Evolutionary conservation across 2,797 vertebrate species (phyloP), one percentile per base, ranked within the genome.

Genomic region (Anabacerthia variegaticeps): DNA sequence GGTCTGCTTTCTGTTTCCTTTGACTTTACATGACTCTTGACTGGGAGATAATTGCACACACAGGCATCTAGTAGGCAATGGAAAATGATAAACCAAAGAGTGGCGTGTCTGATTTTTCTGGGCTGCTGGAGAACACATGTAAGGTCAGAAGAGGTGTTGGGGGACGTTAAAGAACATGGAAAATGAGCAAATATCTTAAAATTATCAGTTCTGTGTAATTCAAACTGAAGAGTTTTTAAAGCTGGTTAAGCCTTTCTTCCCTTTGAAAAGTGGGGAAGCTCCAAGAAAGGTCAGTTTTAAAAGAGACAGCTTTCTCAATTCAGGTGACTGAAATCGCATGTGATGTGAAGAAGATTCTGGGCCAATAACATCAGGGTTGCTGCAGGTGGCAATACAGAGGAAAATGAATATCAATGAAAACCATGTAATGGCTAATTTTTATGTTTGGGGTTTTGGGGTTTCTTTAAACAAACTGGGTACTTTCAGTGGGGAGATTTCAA

Each of bases 1-100:
- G 72, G 69, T 82, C 85, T 95, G 71, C 59, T 58, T 91, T 87
- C 84, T 92, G 69, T 88, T 92, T 81, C 32, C 36, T 88, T 92
- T 91, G 89, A 81, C 79, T 95, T 92, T 75, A 84, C 62, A 59
- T 26, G 55, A 41, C 63, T 90, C 51, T 68, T 89, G 3, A 2
- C 59, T 73, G 62, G 37, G 44, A 86, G 34, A 83, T 94, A 91
- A 75, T 86, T 89, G 66, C 66, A 84, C 92, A 92, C 55, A 58
- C 36, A 65, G 68, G 6, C 41, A 46, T 37, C 52, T 37, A 46
- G 14, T 12, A 84, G 54, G 37, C 54, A 68, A 10, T 52, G 54
- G 84, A 63, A 88, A 89, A 67, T 30, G 11, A 28, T 75, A 52
- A 39, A 41, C 32, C 10, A 30, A 78, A 87, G 48, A 52, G 27